Evolutionary conservation across 2,888 invertebrate genomes (phyloP), one percentile per base, ranked within the genome.

Genomic region (Bellardia pandia): DNA sequence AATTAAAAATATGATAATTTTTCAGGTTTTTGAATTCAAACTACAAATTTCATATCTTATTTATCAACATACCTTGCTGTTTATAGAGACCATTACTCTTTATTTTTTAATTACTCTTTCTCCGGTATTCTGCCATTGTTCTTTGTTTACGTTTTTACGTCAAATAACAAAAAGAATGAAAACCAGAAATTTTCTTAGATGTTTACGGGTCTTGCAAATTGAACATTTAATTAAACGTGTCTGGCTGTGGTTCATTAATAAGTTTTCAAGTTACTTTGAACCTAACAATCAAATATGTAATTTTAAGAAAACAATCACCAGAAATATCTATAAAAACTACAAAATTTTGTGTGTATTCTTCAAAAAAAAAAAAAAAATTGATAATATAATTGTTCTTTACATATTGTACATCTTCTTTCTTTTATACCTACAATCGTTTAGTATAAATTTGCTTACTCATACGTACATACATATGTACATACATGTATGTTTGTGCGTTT

Each of bases 81-180:
- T 33, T 60, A 3, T 5, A 14, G 23, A 60, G 60, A 30, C 33
- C 16, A n/a, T 5, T 51, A 66, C 53, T 76, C 23, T 40, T 60
- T 33, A 13, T 3, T 71, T 23, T 9, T 51, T 48, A 14, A 40
- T 42, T 68, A 11, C 62, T 66, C 71, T 76, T 62, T 76, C 69
- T 69, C 66, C 75, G 58, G 72, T 56, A 14, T 37, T 42, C 30
- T 62, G 14, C 11, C 68, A 72, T 75, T 53, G 42, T 77, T 76
- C 85, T 80, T 85, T 85, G 80, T 85, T 85, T 76, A 80, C 64
- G n/a, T 71, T 66, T 85, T 66, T 69, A 40, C 42, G 16, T n/a
- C 13, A 42, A 60, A 64, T 13, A 53, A 62, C 6, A 75, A 23
- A 62, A 62, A 71, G 40, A 62, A 53, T 6, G 11, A 48, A 33